Base-by-base conservation (phyloP, 2,888 invertebrate species). In the Priocnemis perturbator region DNA sequence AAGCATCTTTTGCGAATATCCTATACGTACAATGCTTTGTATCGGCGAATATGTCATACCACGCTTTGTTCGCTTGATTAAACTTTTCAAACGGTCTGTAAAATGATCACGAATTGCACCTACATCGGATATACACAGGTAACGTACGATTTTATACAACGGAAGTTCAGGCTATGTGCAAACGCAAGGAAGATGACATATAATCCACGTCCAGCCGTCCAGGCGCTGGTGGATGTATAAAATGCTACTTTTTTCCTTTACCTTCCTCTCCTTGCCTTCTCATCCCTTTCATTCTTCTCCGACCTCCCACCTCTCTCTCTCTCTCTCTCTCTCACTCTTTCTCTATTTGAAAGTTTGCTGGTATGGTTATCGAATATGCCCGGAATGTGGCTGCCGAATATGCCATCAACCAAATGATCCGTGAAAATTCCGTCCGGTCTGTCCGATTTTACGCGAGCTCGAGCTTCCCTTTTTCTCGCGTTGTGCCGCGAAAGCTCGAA, bases 371-470 rank as follows among this genome's bases (percentile, higher is more conserved):
- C 81, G 81, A 83, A 84, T 83, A 80, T 81, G 76, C 79, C 73
- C 52, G 76, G 80, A 86, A 84, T 83, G 79, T 74, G 66, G 73
- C 63, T 67, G 73, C 74, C 83, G 85, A 83, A 84, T 83, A 84
- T 81, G 81, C 83, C 83, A 83, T 83, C 82, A 81, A 79, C 76
- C 79, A 86, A 87, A 86, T 86, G 87, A 86, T 79, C 83, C 82
- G 82, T 85, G 78, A 86, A 86, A 87, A 84, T 85, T 82, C 81
- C 77, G 66, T 64, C 74, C 79, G 77, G 55, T 75, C 78, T 70
- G 71, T 74, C 70, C 78, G 77, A 83, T 84, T 85, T 81, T 79
- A 74, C 75, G 74, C 76, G 73, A 71, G 69, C 70, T 26, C 71
- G 56, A 60, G 60, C 71, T 64, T 71, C 67, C 67, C 62, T 69